A percentile compares a stretch with the other conserved stretches of the same genome.
Evolutionary conservation across 2,113 vertebrate genomes (phyloP).

Genomic region (Pseudopodoces humilis): DNA sequence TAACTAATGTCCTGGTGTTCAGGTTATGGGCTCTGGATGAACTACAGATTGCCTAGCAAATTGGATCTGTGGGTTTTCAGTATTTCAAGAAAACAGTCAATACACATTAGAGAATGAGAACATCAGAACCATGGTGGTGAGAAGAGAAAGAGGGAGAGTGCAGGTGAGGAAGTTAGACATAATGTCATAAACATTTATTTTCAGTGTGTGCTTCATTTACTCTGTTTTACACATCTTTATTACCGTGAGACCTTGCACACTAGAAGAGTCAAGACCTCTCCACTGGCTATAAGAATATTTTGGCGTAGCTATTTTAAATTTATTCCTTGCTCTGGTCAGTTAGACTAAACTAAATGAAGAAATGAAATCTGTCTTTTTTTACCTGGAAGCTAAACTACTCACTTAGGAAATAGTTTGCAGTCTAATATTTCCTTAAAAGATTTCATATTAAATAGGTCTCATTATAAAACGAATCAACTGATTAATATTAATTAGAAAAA

Average conservation of each 20-base stretch:
- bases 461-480: neutral
- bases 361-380: neutral
- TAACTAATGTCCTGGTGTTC: neutral
- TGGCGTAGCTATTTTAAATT: neutral
- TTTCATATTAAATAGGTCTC: neutral
- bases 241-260: neutral
- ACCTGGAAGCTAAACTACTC: neutral
- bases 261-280: neutral
- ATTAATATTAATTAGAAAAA: neutral
- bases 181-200: neutral
- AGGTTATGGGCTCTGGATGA: neutral
- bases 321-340: neutral
- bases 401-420: neutral
- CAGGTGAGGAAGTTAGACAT: neutral
- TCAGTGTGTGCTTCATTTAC: neutral
- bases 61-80: neutral
- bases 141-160: neutral
- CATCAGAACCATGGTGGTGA: neutral
- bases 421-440: neutral
- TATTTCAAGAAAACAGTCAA: neutral
- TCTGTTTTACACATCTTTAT: neutral
- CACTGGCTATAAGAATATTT: neutral
- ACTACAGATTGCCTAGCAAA: neutral
- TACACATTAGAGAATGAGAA: neutral
- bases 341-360: neutral